Base-by-base conservation (phyloP, 2,797 vertebrate genomes). In the Acanthopagrus latus region DNA sequence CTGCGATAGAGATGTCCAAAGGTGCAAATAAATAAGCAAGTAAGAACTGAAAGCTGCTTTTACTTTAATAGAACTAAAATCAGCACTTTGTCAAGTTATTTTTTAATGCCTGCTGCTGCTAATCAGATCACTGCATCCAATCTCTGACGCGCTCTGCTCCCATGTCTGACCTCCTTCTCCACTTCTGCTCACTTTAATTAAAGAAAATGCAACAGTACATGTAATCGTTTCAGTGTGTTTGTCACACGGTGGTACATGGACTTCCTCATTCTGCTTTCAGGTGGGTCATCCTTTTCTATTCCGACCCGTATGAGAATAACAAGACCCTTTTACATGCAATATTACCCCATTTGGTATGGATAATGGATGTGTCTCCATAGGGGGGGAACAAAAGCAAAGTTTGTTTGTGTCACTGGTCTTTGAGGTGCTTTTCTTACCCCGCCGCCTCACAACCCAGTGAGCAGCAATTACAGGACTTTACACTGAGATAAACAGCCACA, bases 401-500 rank as follows among this genome's bases (percentile, higher is more conserved):
- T 10, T 38, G 11, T 25, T 64, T 17, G 3, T 38, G 52, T 20
- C 33, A 17, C 56, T 38, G 21, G 9, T 46, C 17, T 71, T 5
- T 56, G 5, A 46, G 11, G 38, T 64, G 63, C 16, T 46, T 59
- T 27, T 67, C 6, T 7, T 18, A 51, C 12, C 5, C 3, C 62
- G 18, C 44, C 21, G 14, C 10, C 27, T 54, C 44, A 44, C 17
- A 50, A 63, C 23, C 52, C 38, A 54, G 23, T n/a, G 5, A 52
- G 38, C 11, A 57, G 3, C 25, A 57, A 7, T 11, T 18, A 21
- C 1, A 56, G 23, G n/a, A 38, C 16, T 74, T 6, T 44, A 44
- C 43, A 44, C 43, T 44, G 12, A 38, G 91, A 90, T 0, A 25
- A 94, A 96, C 86, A 96, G 89, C 29, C 91, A 90, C 51, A 90